Evolutionary conservation across 2,888 invertebrate species (phyloP), one percentile per base, ranked within the genome.

Genomic region (Alcis repandata): DNA sequence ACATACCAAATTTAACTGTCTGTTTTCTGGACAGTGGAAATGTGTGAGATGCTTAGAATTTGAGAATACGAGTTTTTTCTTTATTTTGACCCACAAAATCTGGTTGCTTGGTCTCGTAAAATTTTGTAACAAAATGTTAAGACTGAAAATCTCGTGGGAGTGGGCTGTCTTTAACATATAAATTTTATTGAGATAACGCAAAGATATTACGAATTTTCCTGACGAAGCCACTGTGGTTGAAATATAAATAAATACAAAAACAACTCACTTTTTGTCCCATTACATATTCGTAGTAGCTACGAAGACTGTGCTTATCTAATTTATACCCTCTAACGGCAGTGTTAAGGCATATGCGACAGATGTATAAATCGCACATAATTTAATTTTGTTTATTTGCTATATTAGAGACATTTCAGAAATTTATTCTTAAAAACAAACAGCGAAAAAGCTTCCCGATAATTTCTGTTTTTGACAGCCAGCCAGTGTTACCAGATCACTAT

Each of bases 341-440:
- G 22, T 75, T 73, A 15, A 88, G 74, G 60, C 87, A 88, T 67
- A 86, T 80, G 51, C 87, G 79, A 65, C 87, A 88, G 69, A 83
- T 74, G 74, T 82, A 76, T 15, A 83, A 54, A 15, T 79, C 76
- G 32, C 80, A 69, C 87, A 87, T 87, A 22, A 38, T 67, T 22
- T 45, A 13, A 33, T 0, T 32, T 22, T 38, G 15, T 40, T 51
- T 43, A 27, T 20, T 27, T 38, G 8, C 4, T 32, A 27, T 20
- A 33, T 33, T 36, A 43, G 32, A 0, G 43, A 15, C 36, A 27
- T 33, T 45, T 36, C 11, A 4, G n/a, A 32, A 2, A 33, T 45
- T 20, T 56, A 36, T 20, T 45, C 10, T 19, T 2, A 33, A 33
- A 45, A 45, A 45, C 36, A 45, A 56, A 56, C 56, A 45, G 9